Evolutionary conservation across 2,888 invertebrate genomes (phyloP).

Genomic region (Pharmacophagus antenor): DNA sequence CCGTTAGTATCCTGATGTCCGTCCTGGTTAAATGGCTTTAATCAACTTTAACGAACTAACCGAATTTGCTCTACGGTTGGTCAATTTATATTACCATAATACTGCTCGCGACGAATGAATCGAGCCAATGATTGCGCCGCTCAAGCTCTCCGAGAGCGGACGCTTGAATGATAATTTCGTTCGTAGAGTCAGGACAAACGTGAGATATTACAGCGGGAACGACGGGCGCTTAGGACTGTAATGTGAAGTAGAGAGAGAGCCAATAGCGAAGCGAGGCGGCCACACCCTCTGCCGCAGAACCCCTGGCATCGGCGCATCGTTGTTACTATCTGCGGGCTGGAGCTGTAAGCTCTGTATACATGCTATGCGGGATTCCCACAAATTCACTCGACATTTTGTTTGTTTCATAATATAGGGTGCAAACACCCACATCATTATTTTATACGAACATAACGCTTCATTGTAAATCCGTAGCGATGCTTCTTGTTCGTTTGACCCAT

Average conservation of each 20-base stretch:
- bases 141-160: slow-evolving; percentile 41
- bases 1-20: slow-evolving; percentile 75
- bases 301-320: slow-evolving; percentile 37
- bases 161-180: slow-evolving; percentile 49
- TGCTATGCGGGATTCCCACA: slow-evolving; percentile 78
- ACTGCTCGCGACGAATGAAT: slow-evolving; percentile 49
- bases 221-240: slow-evolving; percentile 59
- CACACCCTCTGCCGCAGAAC: slow-evolving; percentile 48
- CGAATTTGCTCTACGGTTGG: slow-evolving; percentile 79
- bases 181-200: slow-evolving; percentile 51
- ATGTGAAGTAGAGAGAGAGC: slow-evolving; percentile 38
- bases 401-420: slow-evolving; percentile 66
- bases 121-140: slow-evolving; percentile 63
- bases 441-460: slow-evolving; percentile 69
- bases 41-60: slow-evolving; percentile 82
- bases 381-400: slow-evolving; percentile 65
- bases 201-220: slow-evolving; percentile 48
- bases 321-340: slow-evolving; percentile 41
- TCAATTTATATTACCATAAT: slow-evolving; percentile 82
- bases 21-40: slow-evolving; percentile 81
- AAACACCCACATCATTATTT: slow-evolving; percentile 78
- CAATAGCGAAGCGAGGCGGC: slow-evolving; percentile 52
- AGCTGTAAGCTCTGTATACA: slow-evolving; percentile 40
- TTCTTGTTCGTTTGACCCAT: slow-evolving; percentile 66
- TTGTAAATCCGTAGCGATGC: slow-evolving; percentile 76